Conservation (phyloP, 1,140 invertebrate species). For the Neuroterus valhalla region DNA sequence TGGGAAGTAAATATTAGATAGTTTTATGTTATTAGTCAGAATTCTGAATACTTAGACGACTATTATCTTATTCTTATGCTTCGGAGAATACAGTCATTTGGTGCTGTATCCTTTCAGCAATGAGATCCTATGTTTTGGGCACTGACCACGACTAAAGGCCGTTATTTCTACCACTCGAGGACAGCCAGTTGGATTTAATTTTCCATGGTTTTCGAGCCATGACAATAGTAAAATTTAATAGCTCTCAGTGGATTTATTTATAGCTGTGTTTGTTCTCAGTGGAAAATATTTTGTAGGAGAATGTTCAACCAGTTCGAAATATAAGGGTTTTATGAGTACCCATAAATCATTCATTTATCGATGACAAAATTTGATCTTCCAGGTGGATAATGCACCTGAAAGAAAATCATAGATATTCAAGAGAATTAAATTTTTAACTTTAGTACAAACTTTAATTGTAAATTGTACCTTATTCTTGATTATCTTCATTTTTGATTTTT, state of each 20-base stretch:
- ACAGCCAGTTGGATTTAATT: background rate
- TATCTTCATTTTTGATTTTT: too few species aligned
- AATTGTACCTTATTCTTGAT: too few species aligned
- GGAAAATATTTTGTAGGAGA: too few species aligned
- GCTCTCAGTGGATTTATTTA: background rate
- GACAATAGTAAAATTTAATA: background rate
- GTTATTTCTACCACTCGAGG: background rate
- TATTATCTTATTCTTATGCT: background rate
- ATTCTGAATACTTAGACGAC: background rate
- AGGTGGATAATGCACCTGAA: too few species aligned
- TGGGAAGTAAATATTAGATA: background rate
- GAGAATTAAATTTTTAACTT: too few species aligned
- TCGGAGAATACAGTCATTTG: background rate
- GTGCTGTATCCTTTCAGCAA: background rate
- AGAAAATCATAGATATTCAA: too few species aligned
- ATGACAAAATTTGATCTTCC: too few species aligned
- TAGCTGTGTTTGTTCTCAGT: background rate
- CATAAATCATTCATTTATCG: too few species aligned
- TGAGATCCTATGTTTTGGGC: background rate
- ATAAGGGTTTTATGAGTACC: too few species aligned
- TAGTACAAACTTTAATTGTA: too few species aligned
- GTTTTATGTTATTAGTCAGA: background rate
- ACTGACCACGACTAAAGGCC: slow-evolving; percentile 9
- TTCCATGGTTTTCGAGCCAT: background rate
- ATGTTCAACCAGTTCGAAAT: too few species aligned